Conservation (phyloP, 2,888 invertebrate genomes). For the Cryptus armator region DNA sequence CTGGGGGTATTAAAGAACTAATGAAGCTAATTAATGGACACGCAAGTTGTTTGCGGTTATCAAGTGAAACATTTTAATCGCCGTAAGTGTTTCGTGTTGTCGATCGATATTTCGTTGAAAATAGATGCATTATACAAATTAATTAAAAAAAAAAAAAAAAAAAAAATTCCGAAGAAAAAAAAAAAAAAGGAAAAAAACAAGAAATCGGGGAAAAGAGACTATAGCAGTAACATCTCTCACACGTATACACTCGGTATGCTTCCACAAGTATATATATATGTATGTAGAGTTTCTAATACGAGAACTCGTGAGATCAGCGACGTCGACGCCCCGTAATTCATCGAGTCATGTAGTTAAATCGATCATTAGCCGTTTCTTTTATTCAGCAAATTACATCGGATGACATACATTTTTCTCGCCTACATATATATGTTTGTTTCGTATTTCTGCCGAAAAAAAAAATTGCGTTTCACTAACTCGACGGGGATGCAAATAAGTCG, state of each 20-base stretch:
- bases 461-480: background rate
- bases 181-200: conserved; percentile 2
- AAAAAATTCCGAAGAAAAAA: background rate
- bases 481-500: background rate
- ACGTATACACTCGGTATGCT: conserved; percentile 74
- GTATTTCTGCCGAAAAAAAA: background rate
- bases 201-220: conserved; percentile 9
- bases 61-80: conserved; percentile 69
- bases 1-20: conserved; percentile 43
- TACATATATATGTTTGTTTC: background rate
- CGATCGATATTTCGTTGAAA: conserved; percentile 44
- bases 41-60: conserved; percentile 43
- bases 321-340: background rate
- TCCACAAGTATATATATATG: conserved; percentile 69
- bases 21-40: conserved; percentile 53
- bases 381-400: background rate
- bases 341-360: conserved; percentile 8
- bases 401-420: background rate
- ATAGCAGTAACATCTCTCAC: conserved; percentile 43
- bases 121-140: conserved; percentile 12
- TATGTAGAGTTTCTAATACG: background rate
- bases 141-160: conserved; percentile 2
- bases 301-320: conserved; percentile 6
- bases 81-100: conserved; percentile 70
- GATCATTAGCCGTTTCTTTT: background rate